Evolutionary conservation across 2,113 vertebrate genomes (phyloP), one percentile per base, ranked within the genome.

Genomic region (Laterallus jamaicensis): DNA sequence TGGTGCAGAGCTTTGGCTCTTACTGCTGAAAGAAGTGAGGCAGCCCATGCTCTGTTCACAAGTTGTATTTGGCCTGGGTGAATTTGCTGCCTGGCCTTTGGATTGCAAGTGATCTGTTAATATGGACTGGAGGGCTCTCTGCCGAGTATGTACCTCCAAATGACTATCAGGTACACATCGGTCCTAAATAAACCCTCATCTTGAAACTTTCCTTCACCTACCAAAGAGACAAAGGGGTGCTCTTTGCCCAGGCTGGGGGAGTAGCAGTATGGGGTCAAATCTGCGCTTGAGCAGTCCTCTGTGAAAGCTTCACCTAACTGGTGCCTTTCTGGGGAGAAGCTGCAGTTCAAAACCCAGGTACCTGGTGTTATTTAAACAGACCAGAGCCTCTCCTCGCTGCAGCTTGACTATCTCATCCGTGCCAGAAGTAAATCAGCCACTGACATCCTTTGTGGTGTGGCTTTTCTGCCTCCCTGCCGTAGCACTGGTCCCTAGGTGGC

Each of bases 401-500:
- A 16, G n/a, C 77, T 80, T 73, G 82, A 12, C 77, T 74, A n/a
- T 54, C 66, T 87, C 35, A 42, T 64, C 54, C 18, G 0, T 31
- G 19, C 39, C 54, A 68, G 66, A 54, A 86, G 62, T 71, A 75
- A 75, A 89, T 63, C 62, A 60, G 74, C 49, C 42, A 1, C 74
- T 63, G 87, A 59, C 42, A 29, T 69, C 64, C 70, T 85, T 87
- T 63, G 55, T 70, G 68, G 79, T 13, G 3, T 3, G 28, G 87
- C 88, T 94, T 81, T 32, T 77, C 92, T 74, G 82, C 76, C 59
- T 86, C 85, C 64, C 10, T n/a, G 81, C 81, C n/a, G 17, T 28
- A 28, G 66, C 6, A 4, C 86, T 19, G 35, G 62, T 94, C 94
- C 80, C 84, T 89, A 82, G 86, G 89, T 95, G 93, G 89, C 91